Percentiles rank a stretch among this genome's conserved stretches.
phyloP scores from a whole-genome alignment of 2,888 invertebrate species.

The Caenorhabditis imperialis region DNA sequence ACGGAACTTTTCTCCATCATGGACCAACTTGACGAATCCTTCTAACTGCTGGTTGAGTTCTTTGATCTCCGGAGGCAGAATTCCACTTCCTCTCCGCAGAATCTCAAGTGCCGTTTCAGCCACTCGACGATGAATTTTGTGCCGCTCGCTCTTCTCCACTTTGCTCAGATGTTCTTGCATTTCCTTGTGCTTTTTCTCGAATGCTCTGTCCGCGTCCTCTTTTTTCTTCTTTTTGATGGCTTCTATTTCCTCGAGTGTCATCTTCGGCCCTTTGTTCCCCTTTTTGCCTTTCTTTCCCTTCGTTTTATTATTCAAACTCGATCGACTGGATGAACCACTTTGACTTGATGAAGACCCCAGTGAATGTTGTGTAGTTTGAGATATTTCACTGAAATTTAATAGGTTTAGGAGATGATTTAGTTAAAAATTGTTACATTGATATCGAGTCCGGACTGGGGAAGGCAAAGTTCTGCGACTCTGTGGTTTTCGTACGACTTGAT shows the following conservation, averaged over 20 bases:
- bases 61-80: constrained; percentile 7
- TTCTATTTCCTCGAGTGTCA: constrained; percentile 37
- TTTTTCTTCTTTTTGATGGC: constrained; percentile 30
- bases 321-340: no score
- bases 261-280: constrained; percentile 15
- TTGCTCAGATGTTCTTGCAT: neutral
- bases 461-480: no score
- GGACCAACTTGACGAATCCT: neutral
- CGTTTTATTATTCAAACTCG: constrained; percentile 5
- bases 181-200: neutral
- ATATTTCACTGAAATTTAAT: no score
- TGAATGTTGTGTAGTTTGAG: no score
- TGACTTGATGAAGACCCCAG: no score
- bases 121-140: no score
- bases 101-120: neutral
- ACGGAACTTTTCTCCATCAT: neutral
- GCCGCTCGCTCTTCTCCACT: no score
- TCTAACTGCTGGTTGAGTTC: neutral
- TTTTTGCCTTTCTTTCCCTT: constrained; percentile 21
- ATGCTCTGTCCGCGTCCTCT: constrained; percentile 14
- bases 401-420: no score
- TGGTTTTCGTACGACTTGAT: no score
- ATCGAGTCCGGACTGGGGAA: no score
- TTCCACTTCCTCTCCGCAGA: neutral
- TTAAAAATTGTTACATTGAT: no score